phyloP scores from a whole-genome alignment of 2,113 vertebrate species.

The Mastomys coucha region DNA sequence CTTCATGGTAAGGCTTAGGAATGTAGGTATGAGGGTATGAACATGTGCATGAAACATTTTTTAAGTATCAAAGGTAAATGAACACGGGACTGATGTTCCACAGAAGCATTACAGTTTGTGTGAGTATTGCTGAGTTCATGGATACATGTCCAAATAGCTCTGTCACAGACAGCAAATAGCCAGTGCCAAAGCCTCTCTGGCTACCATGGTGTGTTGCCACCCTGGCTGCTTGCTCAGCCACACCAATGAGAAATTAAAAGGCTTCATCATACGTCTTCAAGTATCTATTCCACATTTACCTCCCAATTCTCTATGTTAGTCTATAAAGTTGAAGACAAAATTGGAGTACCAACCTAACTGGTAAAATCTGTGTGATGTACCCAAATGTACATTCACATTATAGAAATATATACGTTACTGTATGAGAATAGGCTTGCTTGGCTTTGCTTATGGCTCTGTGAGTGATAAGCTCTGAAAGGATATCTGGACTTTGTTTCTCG shows the following conservation, averaged over 20 bases:
- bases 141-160: neutral
- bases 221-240: neutral
- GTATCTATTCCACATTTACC: neutral
- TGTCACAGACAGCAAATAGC: neutral
- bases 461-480: neutral
- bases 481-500: neutral
- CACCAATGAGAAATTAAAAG: fast-evolving
- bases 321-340: neutral
- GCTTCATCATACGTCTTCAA: neutral
- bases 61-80: neutral
- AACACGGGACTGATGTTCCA: neutral
- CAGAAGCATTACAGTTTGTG: neutral
- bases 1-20: neutral
- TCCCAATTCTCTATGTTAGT: neutral
- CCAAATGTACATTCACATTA: neutral
- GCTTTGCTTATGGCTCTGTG: neutral
- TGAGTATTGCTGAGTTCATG: neutral
- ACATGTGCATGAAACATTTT: neutral
- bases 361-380: neutral
- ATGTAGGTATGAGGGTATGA: neutral
- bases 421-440: neutral
- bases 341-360: neutral
- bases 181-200: neutral
- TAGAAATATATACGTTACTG: neutral
- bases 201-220: fast-evolving